Conservation (phyloP, 2,113 vertebrate species). For the Vidua chalybeata region DNA sequence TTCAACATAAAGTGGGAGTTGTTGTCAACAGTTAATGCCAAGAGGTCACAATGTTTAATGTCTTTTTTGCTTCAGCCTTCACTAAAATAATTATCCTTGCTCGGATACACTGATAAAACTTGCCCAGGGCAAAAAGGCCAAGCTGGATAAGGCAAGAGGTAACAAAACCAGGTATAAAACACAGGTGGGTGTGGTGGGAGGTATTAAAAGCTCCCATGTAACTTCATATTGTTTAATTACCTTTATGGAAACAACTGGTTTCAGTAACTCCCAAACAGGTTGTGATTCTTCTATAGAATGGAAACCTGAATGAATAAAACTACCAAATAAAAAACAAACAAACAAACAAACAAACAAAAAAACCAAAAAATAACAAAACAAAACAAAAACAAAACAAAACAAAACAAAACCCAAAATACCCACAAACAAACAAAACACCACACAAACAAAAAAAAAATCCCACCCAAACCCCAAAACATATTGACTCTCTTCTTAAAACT, state of each 20-base stretch:
- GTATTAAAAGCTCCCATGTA: not conserved
- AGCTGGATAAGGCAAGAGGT: not conserved
- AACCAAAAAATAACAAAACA: too few relatives aligned
- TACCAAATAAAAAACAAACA: not conserved
- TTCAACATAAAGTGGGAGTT: not conserved
- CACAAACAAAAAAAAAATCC: too few relatives aligned
- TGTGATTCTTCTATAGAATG: not conserved
- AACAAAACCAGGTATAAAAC: not conserved
- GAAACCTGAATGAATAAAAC: not conserved
- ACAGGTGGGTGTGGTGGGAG: not conserved
- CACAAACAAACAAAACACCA: not conserved
- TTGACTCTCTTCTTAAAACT: not conserved
- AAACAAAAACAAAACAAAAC: not conserved
- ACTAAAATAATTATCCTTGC: not conserved
- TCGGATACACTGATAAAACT: not conserved
- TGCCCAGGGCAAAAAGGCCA: not conserved
- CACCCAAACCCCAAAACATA: not conserved
- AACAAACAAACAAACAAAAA: not conserved
- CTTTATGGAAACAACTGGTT: not conserved
- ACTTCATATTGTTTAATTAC: not conserved
- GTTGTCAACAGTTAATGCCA: not conserved
- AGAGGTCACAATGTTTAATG: not conserved
- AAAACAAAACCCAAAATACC: not conserved
- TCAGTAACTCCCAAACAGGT: not conserved
- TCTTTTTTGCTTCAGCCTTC: not conserved